Conservation (phyloP, 2,113 vertebrate species). For the Cyprinus carpio region DNA sequence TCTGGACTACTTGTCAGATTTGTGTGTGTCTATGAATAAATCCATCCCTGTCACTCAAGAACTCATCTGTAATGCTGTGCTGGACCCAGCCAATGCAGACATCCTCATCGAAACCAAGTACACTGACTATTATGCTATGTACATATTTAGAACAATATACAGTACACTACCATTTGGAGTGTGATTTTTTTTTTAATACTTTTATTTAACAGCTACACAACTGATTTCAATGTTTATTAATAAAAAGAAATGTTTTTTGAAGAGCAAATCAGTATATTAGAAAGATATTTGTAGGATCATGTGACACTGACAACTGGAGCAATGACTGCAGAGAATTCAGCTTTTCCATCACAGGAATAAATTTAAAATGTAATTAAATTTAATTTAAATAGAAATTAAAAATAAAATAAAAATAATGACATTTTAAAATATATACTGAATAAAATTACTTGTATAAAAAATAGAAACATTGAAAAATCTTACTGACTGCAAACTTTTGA, state of each 20-base stretch:
- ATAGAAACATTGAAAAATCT: too few species aligned
- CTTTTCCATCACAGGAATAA: neutral
- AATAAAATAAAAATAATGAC: too few species aligned
- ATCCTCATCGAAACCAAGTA: constrained; percentile 98
- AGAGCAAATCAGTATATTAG: neutral
- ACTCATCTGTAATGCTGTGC: constrained; percentile 94
- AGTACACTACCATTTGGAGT: neutral
- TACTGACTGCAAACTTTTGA: too few species aligned
- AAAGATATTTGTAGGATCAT: neutral
- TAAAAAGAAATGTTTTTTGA: neutral
- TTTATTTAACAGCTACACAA: neutral
- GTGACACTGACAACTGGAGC: neutral
- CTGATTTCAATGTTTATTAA: neutral
- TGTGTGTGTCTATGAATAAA: constrained; percentile 98
- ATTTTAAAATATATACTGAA: too few species aligned
- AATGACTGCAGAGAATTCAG: neutral
- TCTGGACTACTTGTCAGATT: constrained; percentile 95
- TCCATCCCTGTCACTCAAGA: constrained; percentile 99
- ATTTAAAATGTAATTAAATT: too few species aligned
- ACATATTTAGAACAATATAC: neutral
- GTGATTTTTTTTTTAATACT: neutral
- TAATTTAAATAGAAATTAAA: too few species aligned
- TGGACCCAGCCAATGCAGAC: constrained; percentile 92
- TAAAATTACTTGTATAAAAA: too few species aligned
- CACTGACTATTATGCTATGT: neutral